phyloP scores from a whole-genome alignment of 2,797 vertebrate species.

The Propithecus deckenii region DNA sequence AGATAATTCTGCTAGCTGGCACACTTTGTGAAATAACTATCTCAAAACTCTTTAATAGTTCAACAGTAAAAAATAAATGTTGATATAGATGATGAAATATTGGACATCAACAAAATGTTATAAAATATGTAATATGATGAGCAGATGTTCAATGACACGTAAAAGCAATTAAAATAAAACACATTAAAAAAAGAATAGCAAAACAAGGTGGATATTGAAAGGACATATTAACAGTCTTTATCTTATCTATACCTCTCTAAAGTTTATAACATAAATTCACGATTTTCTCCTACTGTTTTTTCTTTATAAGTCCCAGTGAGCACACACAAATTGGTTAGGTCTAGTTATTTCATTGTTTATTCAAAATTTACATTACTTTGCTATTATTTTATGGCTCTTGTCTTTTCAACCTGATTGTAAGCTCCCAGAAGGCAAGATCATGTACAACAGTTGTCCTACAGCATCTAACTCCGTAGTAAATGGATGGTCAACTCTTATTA shows the following conservation, averaged over 20 bases:
- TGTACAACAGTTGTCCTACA: background rate
- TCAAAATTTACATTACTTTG: background rate
- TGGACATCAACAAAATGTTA: background rate
- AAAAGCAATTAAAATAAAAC: background rate
- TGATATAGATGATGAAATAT: background rate
- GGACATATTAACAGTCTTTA: background rate
- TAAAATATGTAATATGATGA: background rate
- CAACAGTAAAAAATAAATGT: background rate
- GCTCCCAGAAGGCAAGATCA: background rate
- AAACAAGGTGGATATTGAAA: background rate
- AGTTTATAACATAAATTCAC: background rate
- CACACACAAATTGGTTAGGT: background rate
- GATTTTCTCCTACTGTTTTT: background rate
- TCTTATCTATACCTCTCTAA: background rate
- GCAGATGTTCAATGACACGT: background rate
- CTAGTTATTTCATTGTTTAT: background rate
- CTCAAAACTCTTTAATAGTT: background rate
- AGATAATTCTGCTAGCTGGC: background rate
- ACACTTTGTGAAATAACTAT: background rate
- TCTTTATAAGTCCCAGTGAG: background rate
- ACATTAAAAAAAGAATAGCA: background rate
- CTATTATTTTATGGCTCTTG: background rate
- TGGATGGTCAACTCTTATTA: background rate
- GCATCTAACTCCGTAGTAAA: background rate
- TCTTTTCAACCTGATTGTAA: background rate